Base-by-base conservation (phyloP, 1,140 invertebrate species). In the Branchinecta lindahli region DNA sequence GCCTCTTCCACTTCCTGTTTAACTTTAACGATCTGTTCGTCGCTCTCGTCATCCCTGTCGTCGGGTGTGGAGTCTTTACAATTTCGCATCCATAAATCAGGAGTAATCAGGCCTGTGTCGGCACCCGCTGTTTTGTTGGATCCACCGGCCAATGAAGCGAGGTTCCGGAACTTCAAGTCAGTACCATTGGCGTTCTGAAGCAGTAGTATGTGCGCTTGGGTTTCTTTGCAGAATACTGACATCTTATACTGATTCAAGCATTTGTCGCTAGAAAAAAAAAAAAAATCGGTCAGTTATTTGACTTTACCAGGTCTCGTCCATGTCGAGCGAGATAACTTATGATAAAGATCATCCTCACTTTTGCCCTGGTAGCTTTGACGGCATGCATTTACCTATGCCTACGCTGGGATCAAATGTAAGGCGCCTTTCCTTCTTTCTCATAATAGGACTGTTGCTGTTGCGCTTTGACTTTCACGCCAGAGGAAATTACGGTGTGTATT, bases 221-320 rank as follows among this genome's bases (percentile, higher is more conserved):
- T 92, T 79, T 94, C 91, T 44, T 88, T 86, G 80, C 91, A 94
- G 78, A 94, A 95, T 72, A 94, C 92, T 76, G 93, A 90, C 91
- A 95, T 94, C 81, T 95, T 94, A 81, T 94, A 95, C 78, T 94
- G 91, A 77, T 94, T 94, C 66, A 94, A 82, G 77, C 92, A 95
- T 82, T 94, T 94, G 78, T 93, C 89, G 70, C 90, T 90, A 78
- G 84, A 88, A 78, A 65, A 68, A 61, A 52, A 52, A 9, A 20
- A 61, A 61, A 61, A 3, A 3, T 33, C 33, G 33, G 33, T 33
- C 5, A 33, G 33, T 33, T 1, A 33, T 33, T 33, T 33, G 33
- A 33, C 33, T 33, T 33, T 1, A 33, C 33, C 33, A 33, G 33
- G 33, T 33, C 33, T 33, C 33, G 33, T 33, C 33, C 33, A 33